Evolutionary conservation across 1,140 invertebrate species (phyloP).

Genomic region (Diuraphis noxia): DNA sequence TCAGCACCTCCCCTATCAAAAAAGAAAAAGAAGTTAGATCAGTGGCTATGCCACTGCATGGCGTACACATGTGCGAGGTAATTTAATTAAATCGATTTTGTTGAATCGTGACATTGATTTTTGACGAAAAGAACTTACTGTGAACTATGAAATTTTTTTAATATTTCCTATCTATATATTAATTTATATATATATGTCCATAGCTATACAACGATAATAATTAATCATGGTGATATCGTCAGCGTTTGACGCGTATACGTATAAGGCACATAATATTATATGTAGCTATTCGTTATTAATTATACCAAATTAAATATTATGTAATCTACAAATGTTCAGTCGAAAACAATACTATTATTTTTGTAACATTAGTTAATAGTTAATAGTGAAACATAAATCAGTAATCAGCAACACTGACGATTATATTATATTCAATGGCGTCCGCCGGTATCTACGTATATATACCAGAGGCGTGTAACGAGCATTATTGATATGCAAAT

Average conservation of each 20-base stretch:
- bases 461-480: not conserved
- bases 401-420: not conserved
- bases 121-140: not conserved
- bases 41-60: not conserved
- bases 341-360: conserved; percentile 5
- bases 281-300: not conserved
- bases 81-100: not conserved
- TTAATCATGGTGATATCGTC: not conserved
- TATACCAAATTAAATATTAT: not conserved
- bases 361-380: not conserved
- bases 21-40: not conserved
- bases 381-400: conserved; percentile 5
- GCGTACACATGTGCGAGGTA: not conserved
- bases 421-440: not conserved
- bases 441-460: not conserved
- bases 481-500: conserved; percentile 10
- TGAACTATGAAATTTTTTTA: not conserved
- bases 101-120: not conserved
- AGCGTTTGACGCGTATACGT: not conserved
- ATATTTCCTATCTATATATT: not conserved
- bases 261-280: too few species aligned
- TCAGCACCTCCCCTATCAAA: too few species aligned
- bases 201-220: not conserved
- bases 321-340: not conserved
- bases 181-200: not conserved